These are phyloP conservation scores for Acromyrmex echinatior DNA, from an alignment of 1,140 invertebrate genomes.

Conservation along the genomic window DNA sequence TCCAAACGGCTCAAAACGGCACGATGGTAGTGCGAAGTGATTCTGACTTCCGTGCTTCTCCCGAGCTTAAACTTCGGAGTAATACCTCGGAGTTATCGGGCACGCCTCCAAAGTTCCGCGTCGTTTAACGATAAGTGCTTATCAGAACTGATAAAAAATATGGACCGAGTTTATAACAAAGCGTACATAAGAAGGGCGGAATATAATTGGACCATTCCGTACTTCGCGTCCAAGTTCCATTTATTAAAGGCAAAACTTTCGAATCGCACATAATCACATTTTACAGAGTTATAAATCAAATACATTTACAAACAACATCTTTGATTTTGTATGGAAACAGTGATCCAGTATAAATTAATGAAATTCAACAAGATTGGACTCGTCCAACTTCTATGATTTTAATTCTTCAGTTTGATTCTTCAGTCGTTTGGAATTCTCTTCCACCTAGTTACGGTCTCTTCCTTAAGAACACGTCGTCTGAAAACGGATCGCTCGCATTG, in stretches of 20 bases:
- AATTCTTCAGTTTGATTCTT: background rate
- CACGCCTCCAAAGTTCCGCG: conserved; percentile 61
- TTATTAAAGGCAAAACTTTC: conserved; percentile 54
- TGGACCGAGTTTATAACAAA: conserved; percentile 63
- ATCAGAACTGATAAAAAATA: conserved; percentile 66
- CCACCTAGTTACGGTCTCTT: background rate
- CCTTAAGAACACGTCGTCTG: background rate
- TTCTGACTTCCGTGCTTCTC: conserved; percentile 57
- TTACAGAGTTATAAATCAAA: conserved; percentile 50
- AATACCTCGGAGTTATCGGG: conserved; percentile 62
- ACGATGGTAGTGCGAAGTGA: conserved; percentile 52
- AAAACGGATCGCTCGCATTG: background rate
- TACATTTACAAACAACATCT: conserved; percentile 31
- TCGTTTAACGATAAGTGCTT: conserved; percentile 65
- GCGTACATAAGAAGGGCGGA: conserved; percentile 52
- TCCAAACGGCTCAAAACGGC: conserved; percentile 47
- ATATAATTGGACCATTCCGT: conserved; percentile 53
- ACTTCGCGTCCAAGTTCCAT: conserved; percentile 37
- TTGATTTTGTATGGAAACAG: background rate
- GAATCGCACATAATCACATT: conserved; percentile 28
- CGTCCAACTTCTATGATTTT: background rate
- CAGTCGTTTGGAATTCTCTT: background rate
- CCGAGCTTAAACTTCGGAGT: conserved; percentile 57
- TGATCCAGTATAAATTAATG: conserved; percentile 31
- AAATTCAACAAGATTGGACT: conserved; percentile 1